Evolutionary conservation across 2,888 invertebrate genomes (phyloP).

Genomic region (Tenthredo mesomela): DNA sequence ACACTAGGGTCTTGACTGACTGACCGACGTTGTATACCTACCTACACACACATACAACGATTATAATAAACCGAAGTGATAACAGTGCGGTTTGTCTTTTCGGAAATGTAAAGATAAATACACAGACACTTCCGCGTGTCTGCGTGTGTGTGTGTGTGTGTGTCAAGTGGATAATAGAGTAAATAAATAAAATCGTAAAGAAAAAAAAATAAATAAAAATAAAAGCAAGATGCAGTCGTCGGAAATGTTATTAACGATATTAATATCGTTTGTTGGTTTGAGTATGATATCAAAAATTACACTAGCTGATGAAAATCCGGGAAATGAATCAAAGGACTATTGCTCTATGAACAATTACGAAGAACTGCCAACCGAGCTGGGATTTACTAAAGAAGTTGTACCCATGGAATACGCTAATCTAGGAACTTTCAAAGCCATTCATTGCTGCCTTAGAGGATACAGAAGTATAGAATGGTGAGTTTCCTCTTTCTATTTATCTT

Average conservation of each 20-base stretch:
- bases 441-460: constrained; percentile 89
- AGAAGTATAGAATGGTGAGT: constrained; percentile 90
- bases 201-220: no score
- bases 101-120: no score
- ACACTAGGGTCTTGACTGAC: not conserved
- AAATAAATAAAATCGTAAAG: no score
- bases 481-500: not conserved
- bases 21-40: no score
- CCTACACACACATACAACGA: no score
- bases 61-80: no score
- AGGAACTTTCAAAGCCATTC: constrained; percentile 86
- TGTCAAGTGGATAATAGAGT: no score
- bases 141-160: no score
- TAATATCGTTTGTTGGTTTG: not conserved
- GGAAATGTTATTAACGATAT: not conserved
- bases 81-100: no score
- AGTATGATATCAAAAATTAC: not conserved
- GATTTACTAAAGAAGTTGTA: constrained; percentile 87
- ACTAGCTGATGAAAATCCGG: not conserved
- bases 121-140: no score
- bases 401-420: constrained; percentile 85
- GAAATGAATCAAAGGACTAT: constrained; percentile 76
- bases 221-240: not conserved
- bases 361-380: constrained; percentile 83
- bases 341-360: constrained; percentile 82